Percentiles rank a stretch among this genome's conserved stretches.
phyloP scores from a whole-genome alignment of 2,888 invertebrate species.

The Tetropium fuscum region DNA sequence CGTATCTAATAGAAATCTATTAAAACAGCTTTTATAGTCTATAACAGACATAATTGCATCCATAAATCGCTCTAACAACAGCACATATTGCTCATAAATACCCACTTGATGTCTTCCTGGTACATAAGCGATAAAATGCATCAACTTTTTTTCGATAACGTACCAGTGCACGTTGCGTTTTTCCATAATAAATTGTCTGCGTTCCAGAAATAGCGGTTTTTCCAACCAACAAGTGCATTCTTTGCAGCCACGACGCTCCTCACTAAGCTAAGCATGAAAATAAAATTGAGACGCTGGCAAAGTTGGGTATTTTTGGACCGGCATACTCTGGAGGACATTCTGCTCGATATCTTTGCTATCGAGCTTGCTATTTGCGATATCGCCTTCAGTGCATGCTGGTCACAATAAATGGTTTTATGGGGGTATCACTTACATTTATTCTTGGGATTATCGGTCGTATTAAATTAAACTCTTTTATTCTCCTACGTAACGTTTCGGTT shows the following conservation, averaged over 20 bases:
- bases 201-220: slow-evolving; percentile 12
- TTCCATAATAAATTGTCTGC: slow-evolving; percentile 15
- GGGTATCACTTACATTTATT: slow-evolving; percentile 2
- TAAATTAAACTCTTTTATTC: too few relatives aligned
- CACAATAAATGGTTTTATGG: slow-evolving; percentile 22
- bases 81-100: neutral
- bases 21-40: too few relatives aligned
- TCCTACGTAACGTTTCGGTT: neutral
- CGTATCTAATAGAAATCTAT: too few relatives aligned
- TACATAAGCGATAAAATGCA: neutral
- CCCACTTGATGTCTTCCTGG: neutral
- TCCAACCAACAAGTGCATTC: slow-evolving; percentile 4
- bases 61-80: too few relatives aligned
- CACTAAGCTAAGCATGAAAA: slow-evolving; percentile 10
- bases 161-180: neutral
- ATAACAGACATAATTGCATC: too few relatives aligned
- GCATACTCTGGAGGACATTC: slow-evolving; percentile 22
- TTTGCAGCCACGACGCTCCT: slow-evolving; percentile 9
- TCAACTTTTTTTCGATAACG: slow-evolving; percentile 2
- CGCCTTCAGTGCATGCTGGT: neutral
- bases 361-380: slow-evolving; percentile 3
- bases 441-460: neutral
- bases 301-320: slow-evolving; percentile 20
- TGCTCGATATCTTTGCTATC: neutral
- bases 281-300: slow-evolving; percentile 12